Evolutionary conservation across 1,140 invertebrate species (phyloP).

Genomic region (Hestina assimilis): DNA sequence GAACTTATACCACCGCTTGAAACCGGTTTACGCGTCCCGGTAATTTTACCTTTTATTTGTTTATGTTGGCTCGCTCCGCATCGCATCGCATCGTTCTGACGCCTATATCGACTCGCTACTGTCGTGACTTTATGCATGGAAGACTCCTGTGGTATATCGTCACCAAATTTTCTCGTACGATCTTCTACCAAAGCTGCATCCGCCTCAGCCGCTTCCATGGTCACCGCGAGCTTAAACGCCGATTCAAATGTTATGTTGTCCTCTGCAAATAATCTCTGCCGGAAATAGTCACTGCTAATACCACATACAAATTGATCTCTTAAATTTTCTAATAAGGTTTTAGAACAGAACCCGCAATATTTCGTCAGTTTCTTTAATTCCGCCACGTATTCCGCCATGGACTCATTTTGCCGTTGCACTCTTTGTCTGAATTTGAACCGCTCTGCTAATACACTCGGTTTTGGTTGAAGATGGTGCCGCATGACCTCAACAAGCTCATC

Average conservation of each 20-base stretch:
- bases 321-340: neutral
- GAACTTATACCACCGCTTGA: too few species aligned
- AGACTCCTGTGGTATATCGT: too few species aligned
- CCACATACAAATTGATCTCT: neutral
- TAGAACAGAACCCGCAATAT: neutral
- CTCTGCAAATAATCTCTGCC: neutral
- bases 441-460: constrained; percentile 5
- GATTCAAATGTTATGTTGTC: neutral
- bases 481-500: neutral
- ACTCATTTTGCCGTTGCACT: neutral
- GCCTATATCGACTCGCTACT: too few species aligned
- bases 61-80: too few species aligned
- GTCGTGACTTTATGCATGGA: too few species aligned
- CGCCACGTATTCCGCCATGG: constrained; percentile 2
- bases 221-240: neutral
- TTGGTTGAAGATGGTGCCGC: constrained; percentile 7
- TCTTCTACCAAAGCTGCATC: neutral
- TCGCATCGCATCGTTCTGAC: too few species aligned
- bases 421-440: constrained; percentile 9
- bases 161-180: neutral
- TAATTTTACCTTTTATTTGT: too few species aligned
- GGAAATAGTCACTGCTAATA: neutral
- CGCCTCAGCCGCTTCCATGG: neutral
- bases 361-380: constrained; percentile 8
- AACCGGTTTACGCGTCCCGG: too few species aligned